Base-by-base conservation (phyloP, 2,888 invertebrate species). In the Macaria notata region DNA sequence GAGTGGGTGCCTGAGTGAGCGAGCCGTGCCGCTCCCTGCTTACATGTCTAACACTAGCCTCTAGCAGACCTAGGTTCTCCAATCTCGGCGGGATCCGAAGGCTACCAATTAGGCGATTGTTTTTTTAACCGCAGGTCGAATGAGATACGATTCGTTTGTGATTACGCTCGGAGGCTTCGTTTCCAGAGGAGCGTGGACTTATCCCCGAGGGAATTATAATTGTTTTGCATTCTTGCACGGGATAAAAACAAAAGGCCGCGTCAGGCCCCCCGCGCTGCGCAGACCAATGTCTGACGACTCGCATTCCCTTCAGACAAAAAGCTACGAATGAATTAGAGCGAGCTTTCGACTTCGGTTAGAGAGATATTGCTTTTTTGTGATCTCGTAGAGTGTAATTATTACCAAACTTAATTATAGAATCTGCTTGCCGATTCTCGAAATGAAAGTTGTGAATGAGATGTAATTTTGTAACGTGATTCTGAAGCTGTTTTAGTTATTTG, bases 221-320 rank as follows among this genome's bases (percentile, higher is more conserved):
- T 91, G 89, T 88, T 90, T 90, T 90, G 90, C 90, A 89, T 90
- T 91, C 89, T 88, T 89, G 87, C 85, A 84, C 82, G 86, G 83
- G 83, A 91, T 84, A 89, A 91, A 88, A 90, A 89, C 87, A 88
- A 90, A 89, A 90, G 85, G 81, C 78, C 81, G 75, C 78, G 73
- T 71, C 73, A 73, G 84, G 84, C 86, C 88, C 87, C 88, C 87
- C 88, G 88, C 86, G 69, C 85, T 80, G 86, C 70, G 69, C 73
- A 88, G 88, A 88, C 88, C 81, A 83, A 88, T 86, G 88, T 88
- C 88, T 89, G 88, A 86, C 88, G 81, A 82, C 82, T 87, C 84
- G 82, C 87, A 87, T 88, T 88, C 87, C 80, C 87, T 78, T 74
- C 78, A 80, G 79, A 87, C 85, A 89, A 88, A 88, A 88, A 88